A percentile compares a stretch with the other conserved stretches of the same genome.
Conservation (phyloP, 2,797 vertebrate species). For the Numenius phaeopus region DNA sequence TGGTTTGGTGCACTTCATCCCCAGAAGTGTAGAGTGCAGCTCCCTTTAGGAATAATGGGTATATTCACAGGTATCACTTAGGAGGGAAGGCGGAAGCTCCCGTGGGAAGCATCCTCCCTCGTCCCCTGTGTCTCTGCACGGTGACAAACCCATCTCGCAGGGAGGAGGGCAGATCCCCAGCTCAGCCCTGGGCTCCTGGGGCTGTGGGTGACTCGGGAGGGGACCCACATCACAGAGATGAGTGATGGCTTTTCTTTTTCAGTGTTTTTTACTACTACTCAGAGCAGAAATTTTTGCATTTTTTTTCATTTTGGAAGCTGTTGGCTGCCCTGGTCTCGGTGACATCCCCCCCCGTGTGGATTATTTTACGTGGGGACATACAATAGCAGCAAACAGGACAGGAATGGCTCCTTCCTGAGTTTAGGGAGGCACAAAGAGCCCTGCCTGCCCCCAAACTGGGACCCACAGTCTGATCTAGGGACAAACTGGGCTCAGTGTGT, state of each 20-base stretch:
- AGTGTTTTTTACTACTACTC: background rate
- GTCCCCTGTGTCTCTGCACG: background rate
- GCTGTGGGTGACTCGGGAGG: background rate
- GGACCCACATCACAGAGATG: background rate
- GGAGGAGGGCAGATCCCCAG: background rate
- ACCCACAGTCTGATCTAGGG: fast-evolving
- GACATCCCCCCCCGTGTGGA: fast-evolving
- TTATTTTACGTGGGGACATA: fast-evolving
- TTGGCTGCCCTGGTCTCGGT: background rate
- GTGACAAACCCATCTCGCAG: fast-evolving
- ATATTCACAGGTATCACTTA: fast-evolving
- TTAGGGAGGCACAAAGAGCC: background rate
- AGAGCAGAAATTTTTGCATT: background rate
- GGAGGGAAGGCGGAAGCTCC: background rate
- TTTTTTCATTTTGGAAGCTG: background rate
- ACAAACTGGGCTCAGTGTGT: fast-evolving
- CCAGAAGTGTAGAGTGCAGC: background rate
- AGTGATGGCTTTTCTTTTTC: background rate
- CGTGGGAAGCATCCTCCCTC: background rate
- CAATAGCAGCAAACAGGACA: background rate
- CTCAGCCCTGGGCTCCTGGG: background rate
- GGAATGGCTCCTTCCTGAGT: background rate
- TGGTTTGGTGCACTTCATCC: background rate
- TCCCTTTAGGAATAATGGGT: background rate
- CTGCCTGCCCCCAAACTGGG: background rate